phyloP scores from a whole-genome alignment of 1,140 invertebrate genomes.

The Heliconius eleuchia region DNA sequence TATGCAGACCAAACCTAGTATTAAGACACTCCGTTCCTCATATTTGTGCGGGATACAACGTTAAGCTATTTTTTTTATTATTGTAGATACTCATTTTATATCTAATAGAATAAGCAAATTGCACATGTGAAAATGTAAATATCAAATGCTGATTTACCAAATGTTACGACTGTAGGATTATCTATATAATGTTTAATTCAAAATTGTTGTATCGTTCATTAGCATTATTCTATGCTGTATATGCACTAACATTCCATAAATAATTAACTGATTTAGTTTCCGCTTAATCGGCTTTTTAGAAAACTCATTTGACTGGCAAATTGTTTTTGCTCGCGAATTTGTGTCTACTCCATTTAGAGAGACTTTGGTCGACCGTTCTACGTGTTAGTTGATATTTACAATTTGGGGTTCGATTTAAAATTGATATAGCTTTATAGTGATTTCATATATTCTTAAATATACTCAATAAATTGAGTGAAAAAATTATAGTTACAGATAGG shows the following conservation, averaged over 20 bases:
- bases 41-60: no score
- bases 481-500: no score
- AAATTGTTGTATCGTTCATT: conserved; percentile 45
- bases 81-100: neutral
- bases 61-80: neutral
- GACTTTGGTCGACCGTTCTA: conserved; percentile 9
- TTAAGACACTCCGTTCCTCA: no score
- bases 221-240: conserved; percentile 48
- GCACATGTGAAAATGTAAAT: conserved; percentile 16
- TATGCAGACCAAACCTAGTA: no score
- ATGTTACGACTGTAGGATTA: conserved; percentile 20
- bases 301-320: conserved; percentile 76
- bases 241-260: conserved; percentile 57
- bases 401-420: neutral
- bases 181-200: conserved; percentile 35
- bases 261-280: conserved; percentile 76
- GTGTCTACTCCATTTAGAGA: conserved; percentile 16
- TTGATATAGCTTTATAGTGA: neutral
- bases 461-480: no score
- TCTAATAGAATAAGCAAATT: neutral
- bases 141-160: conserved; percentile 35
- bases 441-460: no score
- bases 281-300: conserved; percentile 79
- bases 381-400: neutral
- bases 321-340: conserved; percentile 59